A percentile compares a stretch with the other conserved stretches of the same genome.
phyloP scores from a whole-genome alignment of 2,113 vertebrate species.

The Leuciscus idus region DNA sequence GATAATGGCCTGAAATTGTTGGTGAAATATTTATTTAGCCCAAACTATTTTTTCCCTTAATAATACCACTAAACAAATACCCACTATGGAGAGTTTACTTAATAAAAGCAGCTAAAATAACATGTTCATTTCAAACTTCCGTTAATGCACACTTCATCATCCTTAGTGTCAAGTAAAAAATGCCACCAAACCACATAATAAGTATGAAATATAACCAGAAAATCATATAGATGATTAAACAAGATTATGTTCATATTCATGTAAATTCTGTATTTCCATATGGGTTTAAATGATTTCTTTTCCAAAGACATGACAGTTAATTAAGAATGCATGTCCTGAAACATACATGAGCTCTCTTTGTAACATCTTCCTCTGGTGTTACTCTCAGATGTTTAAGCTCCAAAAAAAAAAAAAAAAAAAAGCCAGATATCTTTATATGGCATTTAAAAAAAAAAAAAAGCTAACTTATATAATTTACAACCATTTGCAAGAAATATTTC shows the following conservation, averaged over 20 bases:
- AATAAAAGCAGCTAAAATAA: neutral
- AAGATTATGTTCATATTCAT: neutral
- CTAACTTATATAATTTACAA: neutral
- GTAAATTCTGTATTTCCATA: neutral
- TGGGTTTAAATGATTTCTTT: no score
- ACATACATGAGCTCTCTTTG: no score
- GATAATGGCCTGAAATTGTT: neutral
- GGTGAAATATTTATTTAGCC: conserved; percentile 2
- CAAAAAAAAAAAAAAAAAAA: neutral
- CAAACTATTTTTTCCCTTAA: neutral
- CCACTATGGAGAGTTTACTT: neutral
- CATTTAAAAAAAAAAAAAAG: neutral
- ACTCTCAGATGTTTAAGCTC: neutral
- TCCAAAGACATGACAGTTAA: no score
- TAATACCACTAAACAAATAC: neutral
- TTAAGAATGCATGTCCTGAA: no score
- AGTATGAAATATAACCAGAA: neutral
- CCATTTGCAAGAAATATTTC: neutral
- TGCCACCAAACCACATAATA: neutral
- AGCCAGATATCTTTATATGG: neutral
- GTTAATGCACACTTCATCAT: neutral
- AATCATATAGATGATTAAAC: neutral
- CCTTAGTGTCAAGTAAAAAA: neutral
- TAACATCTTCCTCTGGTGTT: neutral
- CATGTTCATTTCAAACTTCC: neutral